Evolutionary conservation across 2,888 invertebrate species (phyloP), one percentile per base, ranked within the genome.

Genomic region (Trachelus troglodyta): DNA sequence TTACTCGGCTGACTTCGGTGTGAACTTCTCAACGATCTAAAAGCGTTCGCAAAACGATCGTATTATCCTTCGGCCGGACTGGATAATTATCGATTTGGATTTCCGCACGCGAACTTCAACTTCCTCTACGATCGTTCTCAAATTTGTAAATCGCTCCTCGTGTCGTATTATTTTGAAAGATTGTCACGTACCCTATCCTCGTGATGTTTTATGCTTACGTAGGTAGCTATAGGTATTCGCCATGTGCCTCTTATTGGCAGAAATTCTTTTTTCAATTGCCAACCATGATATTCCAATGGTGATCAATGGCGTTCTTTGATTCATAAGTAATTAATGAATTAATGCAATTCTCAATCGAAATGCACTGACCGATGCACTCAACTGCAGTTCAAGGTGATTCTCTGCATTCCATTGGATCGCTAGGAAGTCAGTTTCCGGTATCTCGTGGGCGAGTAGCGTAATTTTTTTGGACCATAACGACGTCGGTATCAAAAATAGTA

Each of bases 141-240:
- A 78, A 78, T 75, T 78, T 35, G 73, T 73, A 74, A 34, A 35
- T 74, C 74, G 34, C 37, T 35, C 33, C 33, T 31, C 71, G 71
- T 75, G 77, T 79, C 74, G 73, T 81, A 77, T 78, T 75, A 80
- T 83, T 85, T 83, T 82, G 74, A 69, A 86, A 85, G 81, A 81
- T 79, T 80, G 76, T 84, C 86, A 86, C 85, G 86, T 84, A 84
- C 34, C 81, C 81, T 35, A 78, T 78, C 73, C 75, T 56, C 9
- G 23, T 23, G 2, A 23, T 56, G 23, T 40, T 56, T 56, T 56
- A 9, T 56, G 40, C 40, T 9, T 23, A 56, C 23, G 40, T 23
- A 56, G 40, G 6, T 56, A 56, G 40, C 40, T 56, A 56, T 56
- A 23, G 23, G 15, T 56, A 56, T 23, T 6, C 23, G 1, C 40